Evolutionary conservation across 2,888 invertebrate species (phyloP).

Genomic region (Meteorus colon): DNA sequence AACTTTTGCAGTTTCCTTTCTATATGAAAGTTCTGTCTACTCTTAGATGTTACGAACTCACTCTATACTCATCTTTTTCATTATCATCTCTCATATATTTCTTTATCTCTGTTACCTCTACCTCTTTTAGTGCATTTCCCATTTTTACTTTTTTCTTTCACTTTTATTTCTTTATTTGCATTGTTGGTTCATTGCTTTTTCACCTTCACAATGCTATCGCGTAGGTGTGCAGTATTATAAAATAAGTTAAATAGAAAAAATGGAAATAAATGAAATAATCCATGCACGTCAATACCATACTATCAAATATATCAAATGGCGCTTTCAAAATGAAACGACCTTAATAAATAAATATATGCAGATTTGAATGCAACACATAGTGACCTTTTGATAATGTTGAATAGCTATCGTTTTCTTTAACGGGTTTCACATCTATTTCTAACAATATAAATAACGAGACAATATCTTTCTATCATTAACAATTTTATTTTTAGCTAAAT

Average conservation of each 20-base stretch:
- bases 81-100: slow-evolving; percentile 24
- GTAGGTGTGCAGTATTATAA: neutral
- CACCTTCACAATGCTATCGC: neutral
- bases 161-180: neutral
- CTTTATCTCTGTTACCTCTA: neutral
- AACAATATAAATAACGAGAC: neutral
- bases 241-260: neutral
- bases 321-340: neutral
- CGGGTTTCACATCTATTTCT: neutral
- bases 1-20: slow-evolving; percentile 38
- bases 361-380: neutral
- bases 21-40: slow-evolving; percentile 18
- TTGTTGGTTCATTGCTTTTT: neutral
- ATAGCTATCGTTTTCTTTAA: neutral
- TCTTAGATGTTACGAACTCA: slow-evolving; percentile 22
- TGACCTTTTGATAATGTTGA: neutral
- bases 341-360: neutral
- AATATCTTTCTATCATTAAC: neutral
- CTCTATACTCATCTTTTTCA: slow-evolving; percentile 6
- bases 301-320: neutral
- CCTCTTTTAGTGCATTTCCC: neutral
- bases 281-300: neutral
- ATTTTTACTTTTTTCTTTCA: neutral
- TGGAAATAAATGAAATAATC: neutral
- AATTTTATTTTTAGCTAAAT: neutral